Percentiles rank a stretch among this genome's conserved stretches.
Conservation (phyloP, 1,140 invertebrate genomes). For the Drosophila persimilis region DNA sequence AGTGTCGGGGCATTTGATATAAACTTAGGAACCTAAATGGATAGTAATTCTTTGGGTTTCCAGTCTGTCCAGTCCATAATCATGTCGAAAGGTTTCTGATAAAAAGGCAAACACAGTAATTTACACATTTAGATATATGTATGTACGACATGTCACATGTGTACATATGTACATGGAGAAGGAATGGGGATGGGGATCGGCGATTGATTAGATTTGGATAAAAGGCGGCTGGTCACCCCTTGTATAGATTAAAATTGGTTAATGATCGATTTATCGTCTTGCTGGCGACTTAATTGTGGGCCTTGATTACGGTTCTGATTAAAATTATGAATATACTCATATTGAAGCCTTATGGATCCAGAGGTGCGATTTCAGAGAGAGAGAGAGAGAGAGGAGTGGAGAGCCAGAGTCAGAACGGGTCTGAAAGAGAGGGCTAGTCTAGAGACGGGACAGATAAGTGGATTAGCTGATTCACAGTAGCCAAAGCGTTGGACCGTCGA, state of each 20-base stretch:
- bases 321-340: constrained; percentile 27
- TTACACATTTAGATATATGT: constrained; percentile 34
- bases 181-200: constrained; percentile 2
- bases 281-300: constrained; percentile 26
- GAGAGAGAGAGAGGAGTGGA: background rate
- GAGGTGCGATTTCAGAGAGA: constrained; percentile 7
- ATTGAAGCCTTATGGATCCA: too few relatives aligned
- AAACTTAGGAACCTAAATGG: constrained; percentile 12
- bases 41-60: constrained; percentile 24
- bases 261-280: constrained; percentile 62
- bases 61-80: constrained; percentile 1
- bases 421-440: constrained; percentile 1
- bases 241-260: constrained; percentile 71
- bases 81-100: constrained; percentile 14
- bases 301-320: constrained; percentile 42
- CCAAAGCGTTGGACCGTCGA: constrained; percentile 7
- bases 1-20: constrained; percentile 26
- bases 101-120: constrained; percentile 35
- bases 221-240: constrained; percentile 66
- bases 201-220: constrained; percentile 79
- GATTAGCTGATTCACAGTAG: constrained; percentile 59
- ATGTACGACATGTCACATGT: background rate
- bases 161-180: background rate
- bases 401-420: too few relatives aligned
- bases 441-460: constrained; percentile 44